Conservation (phyloP, 1,140 invertebrate genomes). For the Charaxes varanes region DNA sequence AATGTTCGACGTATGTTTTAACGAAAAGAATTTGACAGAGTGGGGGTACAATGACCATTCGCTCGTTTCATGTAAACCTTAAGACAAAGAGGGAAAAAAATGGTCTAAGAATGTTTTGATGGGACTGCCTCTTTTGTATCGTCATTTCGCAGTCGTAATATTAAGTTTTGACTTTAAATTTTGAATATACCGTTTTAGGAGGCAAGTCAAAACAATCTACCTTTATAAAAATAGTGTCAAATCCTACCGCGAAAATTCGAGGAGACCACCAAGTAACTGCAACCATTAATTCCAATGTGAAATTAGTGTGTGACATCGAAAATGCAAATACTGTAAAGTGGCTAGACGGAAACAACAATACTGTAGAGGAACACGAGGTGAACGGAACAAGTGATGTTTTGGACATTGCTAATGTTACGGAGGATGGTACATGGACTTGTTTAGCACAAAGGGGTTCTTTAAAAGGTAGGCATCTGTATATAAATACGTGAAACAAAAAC, state of each 20-base stretch:
- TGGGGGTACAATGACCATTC: too few relatives aligned
- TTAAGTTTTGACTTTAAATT: background rate
- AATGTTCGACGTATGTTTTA: too few relatives aligned
- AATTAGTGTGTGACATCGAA: slow-evolving; percentile 42
- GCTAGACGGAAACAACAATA: slow-evolving; percentile 26
- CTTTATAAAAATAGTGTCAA: slow-evolving; percentile 28
- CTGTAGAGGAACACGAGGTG: slow-evolving; percentile 19
- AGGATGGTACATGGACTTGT: slow-evolving; percentile 49
- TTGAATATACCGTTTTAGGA: slow-evolving; percentile 26
- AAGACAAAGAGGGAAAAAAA: too few relatives aligned
- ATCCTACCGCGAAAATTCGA: slow-evolving; percentile 43
- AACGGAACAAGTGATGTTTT: slow-evolving; percentile 29
- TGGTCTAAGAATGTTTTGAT: too few relatives aligned
- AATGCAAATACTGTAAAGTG: slow-evolving; percentile 35
- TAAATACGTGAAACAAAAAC: too few relatives aligned
- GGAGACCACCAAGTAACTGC: slow-evolving; percentile 39
- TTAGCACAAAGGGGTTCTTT: slow-evolving; percentile 25
- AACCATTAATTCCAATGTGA: slow-evolving; percentile 26
- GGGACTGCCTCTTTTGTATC: too few relatives aligned
- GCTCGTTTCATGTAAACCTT: too few relatives aligned
- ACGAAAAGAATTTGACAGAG: too few relatives aligned
- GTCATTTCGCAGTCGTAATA: too few relatives aligned
- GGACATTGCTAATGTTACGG: slow-evolving; percentile 34
- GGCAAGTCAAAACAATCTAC: slow-evolving; percentile 36
- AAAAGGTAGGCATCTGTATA: slow-evolving; percentile 40